These are phyloP conservation scores for Drosophila albomicans DNA, from an alignment of 1,140 invertebrate genomes.

Conservation along the genomic window DNA sequence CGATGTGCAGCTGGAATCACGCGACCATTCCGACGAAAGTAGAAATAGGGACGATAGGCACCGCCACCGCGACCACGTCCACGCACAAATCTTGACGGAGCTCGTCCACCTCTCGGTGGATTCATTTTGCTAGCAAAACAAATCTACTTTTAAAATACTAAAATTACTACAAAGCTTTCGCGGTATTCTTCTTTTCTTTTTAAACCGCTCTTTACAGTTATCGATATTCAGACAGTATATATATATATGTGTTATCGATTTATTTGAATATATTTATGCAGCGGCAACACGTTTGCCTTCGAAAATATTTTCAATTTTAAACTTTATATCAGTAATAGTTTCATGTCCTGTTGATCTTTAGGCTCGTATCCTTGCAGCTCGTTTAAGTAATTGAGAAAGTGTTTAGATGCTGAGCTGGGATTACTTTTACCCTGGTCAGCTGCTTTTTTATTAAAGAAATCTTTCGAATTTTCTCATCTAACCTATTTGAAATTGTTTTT, in stretches of 20 bases:
- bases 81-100: slow-evolving; percentile 59
- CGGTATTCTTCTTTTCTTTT: slow-evolving; percentile 15
- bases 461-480: slow-evolving; percentile 36
- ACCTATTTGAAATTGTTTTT: slow-evolving; percentile 24
- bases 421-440: slow-evolving; percentile 31
- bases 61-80: slow-evolving; percentile 66
- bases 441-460: slow-evolving; percentile 41
- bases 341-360: slow-evolving; percentile 6
- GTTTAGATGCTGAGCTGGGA: slow-evolving; percentile 40
- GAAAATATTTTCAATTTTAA: slow-evolving; percentile 26
- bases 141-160: slow-evolving; percentile 14
- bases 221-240: not conserved
- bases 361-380: slow-evolving; percentile 33
- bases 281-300: not conserved
- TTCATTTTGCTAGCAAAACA: slow-evolving; percentile 37
- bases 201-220: not conserved
- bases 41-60: slow-evolving; percentile 72
- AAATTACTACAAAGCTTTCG: slow-evolving; percentile 16
- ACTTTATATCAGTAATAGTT: slow-evolving; percentile 32
- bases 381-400: slow-evolving; percentile 32
- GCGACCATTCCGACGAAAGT: slow-evolving; percentile 75
- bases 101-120: slow-evolving; percentile 44
- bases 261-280: not conserved
- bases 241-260: not conserved
- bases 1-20: slow-evolving; percentile 69